These are phyloP conservation scores for Helicoverpa assulta DNA, from an alignment of 2,888 invertebrate species.

Conservation along the genomic window DNA sequence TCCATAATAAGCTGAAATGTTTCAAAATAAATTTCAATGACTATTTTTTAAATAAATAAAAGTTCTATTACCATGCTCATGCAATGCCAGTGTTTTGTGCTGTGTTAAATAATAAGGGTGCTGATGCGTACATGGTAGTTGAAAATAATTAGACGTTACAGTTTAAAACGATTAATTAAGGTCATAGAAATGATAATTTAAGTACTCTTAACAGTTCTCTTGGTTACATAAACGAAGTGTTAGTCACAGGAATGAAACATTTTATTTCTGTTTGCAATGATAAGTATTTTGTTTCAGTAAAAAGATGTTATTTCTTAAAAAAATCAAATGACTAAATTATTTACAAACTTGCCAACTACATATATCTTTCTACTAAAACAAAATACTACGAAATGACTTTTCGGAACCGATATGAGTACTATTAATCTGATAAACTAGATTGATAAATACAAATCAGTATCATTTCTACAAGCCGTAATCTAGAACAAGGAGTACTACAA, in stretches of 20 bases:
- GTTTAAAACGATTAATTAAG: slow-evolving; percentile 4
- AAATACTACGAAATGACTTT: background rate
- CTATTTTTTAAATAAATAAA: slow-evolving; percentile 59
- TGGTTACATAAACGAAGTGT: slow-evolving; percentile 13
- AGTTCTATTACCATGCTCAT: slow-evolving; percentile 65
- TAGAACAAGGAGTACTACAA: slow-evolving; percentile 36
- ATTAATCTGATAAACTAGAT: slow-evolving; percentile 17
- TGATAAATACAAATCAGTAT: slow-evolving; percentile 15
- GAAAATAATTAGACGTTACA: slow-evolving; percentile 2
- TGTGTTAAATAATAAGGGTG: slow-evolving; percentile 40
- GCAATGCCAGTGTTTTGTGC: slow-evolving; percentile 54
- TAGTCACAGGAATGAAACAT: slow-evolving; percentile 26
- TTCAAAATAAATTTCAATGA: slow-evolving; percentile 70
- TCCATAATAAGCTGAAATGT: slow-evolving; percentile 89
- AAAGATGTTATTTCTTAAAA: slow-evolving; percentile 3
- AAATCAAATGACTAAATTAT: slow-evolving; percentile 10
- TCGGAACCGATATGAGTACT: slow-evolving; percentile 18
- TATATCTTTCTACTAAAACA: slow-evolving; percentile 17
- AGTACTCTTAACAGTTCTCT: slow-evolving; percentile 5
- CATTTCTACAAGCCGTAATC: slow-evolving; percentile 37
- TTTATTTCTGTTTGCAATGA: background rate
- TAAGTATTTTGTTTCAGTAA: slow-evolving; percentile 12
- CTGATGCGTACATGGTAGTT: slow-evolving; percentile 11
- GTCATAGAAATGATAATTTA: slow-evolving; percentile 30
- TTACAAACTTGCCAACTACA: slow-evolving; percentile 17